A percentile compares a stretch with the other conserved stretches of the same genome.
Conservation (phyloP, 2,888 invertebrate species). For the Apamea crenata region DNA sequence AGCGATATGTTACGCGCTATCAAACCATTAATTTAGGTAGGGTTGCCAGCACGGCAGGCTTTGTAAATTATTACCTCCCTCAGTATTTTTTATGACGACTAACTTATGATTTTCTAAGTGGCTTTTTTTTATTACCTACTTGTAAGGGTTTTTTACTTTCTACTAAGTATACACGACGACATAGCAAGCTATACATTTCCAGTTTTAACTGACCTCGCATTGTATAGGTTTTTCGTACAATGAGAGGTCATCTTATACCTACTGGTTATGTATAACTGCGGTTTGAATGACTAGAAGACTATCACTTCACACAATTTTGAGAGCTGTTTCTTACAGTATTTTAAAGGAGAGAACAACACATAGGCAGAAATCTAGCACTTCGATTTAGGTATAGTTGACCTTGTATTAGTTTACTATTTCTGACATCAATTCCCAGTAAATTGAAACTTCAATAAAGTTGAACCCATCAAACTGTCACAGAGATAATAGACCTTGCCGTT, state of each 20-base stretch:
- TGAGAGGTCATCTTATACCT: too few species aligned
- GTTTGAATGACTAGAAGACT: background rate
- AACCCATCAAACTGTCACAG: background rate
- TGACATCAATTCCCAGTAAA: background rate
- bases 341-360: background rate
- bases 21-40: slow-evolving; percentile 54
- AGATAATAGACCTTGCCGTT: background rate
- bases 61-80: slow-evolving; percentile 23
- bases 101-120: background rate
- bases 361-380: background rate
- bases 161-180: too few species aligned
- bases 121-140: background rate
- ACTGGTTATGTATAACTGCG: background rate
- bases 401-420: background rate
- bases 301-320: background rate
- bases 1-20: slow-evolving; percentile 52
- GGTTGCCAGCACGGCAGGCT: slow-evolving; percentile 29
- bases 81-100: slow-evolving; percentile 2
- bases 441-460: background rate
- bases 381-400: background rate
- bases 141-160: background rate
- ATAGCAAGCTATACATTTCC: too few species aligned
- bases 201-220: too few species aligned
- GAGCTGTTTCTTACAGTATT: background rate
- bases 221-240: too few species aligned